These are phyloP conservation scores for Emmelina monodactyla DNA, from an alignment of 2,888 invertebrate species.

Conservation along the genomic window DNA sequence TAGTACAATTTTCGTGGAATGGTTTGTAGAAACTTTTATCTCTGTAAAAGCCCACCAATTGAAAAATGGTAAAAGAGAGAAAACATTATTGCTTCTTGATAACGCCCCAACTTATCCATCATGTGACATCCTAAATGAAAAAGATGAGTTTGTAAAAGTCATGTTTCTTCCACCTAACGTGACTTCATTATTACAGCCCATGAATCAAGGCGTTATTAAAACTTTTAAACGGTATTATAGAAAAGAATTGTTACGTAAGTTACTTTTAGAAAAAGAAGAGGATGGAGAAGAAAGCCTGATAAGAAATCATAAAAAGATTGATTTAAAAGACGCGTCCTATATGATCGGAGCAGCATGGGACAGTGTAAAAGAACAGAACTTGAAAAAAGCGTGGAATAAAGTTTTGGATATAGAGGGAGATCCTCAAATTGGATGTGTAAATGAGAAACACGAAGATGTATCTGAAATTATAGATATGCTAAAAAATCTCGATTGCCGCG, in stretches of 20 bases:
- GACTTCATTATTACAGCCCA: slow-evolving; percentile 16
- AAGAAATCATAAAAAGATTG: slow-evolving; percentile 17
- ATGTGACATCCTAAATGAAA: slow-evolving; percentile 16
- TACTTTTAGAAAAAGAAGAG: slow-evolving; percentile 15
- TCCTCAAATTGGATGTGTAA: slow-evolving; percentile 15
- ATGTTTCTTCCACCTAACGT: slow-evolving; percentile 16
- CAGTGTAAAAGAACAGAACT: slow-evolving; percentile 15
- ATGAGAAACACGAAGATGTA: slow-evolving; percentile 15
- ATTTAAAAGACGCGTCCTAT: slow-evolving; percentile 14
- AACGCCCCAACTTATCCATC: slow-evolving; percentile 17
- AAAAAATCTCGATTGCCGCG: slow-evolving; percentile 15
- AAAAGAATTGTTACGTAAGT: slow-evolving; percentile 17
- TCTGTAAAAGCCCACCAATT: slow-evolving; percentile 14
- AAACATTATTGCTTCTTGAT: slow-evolving; percentile 15
- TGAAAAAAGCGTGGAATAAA: slow-evolving; percentile 16
- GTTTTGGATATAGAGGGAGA: slow-evolving; percentile 13
- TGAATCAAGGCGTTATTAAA: slow-evolving; percentile 17
- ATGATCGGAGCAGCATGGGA: slow-evolving; percentile 16
- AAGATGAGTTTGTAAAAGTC: slow-evolving; percentile 16
- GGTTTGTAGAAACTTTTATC: slow-evolving; percentile 16
- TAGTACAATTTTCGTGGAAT: slow-evolving; percentile 17
- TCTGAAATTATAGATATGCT: slow-evolving; percentile 16
- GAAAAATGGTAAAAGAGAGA: slow-evolving; percentile 17
- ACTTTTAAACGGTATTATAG: slow-evolving; percentile 17
- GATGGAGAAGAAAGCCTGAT: slow-evolving; percentile 15